Evolutionary conservation across 2,888 invertebrate genomes (phyloP), one percentile per base, ranked within the genome.

Genomic region (Endotricha flammealis): DNA sequence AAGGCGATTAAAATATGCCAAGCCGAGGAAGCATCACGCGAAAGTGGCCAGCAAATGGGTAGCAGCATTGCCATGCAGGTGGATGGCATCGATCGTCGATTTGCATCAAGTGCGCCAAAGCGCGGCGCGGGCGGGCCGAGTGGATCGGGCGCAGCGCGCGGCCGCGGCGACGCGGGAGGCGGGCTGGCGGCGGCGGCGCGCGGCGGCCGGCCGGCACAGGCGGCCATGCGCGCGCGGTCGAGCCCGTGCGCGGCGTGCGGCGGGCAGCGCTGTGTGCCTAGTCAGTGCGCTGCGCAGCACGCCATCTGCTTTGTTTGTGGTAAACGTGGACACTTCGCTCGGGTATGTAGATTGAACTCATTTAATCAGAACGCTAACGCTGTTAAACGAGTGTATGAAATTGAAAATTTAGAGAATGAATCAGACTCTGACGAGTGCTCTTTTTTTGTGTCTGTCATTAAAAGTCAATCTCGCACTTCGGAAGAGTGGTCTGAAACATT

Each of bases 1-100:
- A 42, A 31, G n/a, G 40, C 40, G 8, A 28, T 41, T 7, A 27
- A 39, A 7, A 14, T 41, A 11, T 44, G 41, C 22, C 34, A 41
- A n/a, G 41, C 41, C 1, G 23, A 23, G 8, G 23, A 23, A 10
- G 4, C 10, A 10, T 23, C 23, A 9, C 23, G 10, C 4, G 23
- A 23, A 23, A 23, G 23, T 3, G 23, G 23, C n/a, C 3, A 9
- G 23, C 23, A 23, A 10, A 9, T 23, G 10, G 10, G 23, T 23
- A 10, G 23, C 7, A 23, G 10, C 10, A 23, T n/a, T 23, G 4
- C 23, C 4, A 10, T 23, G 7, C 23, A 23, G n/a, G 23, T 23
- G 23, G 10, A 23, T 23, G 23, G 2, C 8, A 10, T 23, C 4
- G 23, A 23, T 9, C 2, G n/a, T n/a, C n/a, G n/a, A n/a, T n/a